These are phyloP conservation scores for Caenorhabditis parvicauda DNA, from an alignment of 2,888 invertebrate species.

Conservation along the genomic window DNA sequence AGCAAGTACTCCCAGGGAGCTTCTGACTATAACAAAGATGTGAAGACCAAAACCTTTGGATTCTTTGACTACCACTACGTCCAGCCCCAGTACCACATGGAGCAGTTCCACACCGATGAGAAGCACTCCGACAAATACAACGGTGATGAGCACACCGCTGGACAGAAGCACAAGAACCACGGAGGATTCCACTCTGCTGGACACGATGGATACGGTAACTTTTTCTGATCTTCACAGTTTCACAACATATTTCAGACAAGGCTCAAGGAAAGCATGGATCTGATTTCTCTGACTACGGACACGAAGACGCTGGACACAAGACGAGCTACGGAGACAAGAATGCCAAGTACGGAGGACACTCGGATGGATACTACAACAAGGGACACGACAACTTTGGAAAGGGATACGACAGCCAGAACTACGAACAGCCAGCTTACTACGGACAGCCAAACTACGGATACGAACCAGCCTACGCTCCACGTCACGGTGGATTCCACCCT, in stretches of 20 bases:
- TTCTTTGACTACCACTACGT: constrained; percentile 56
- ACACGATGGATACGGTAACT: constrained; percentile 28
- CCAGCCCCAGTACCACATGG: constrained; percentile 54
- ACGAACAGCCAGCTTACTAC: constrained; percentile 36
- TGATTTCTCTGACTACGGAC: constrained; percentile 34
- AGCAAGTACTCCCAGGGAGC: constrained; percentile 38
- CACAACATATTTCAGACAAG: constrained; percentile 26
- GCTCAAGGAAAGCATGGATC: constrained; percentile 36
- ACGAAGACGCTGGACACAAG: constrained; percentile 45
- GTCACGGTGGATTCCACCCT: constrained; percentile 22
- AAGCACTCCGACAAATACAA: constrained; percentile 52
- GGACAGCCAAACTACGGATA: constrained; percentile 28
- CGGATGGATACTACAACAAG: constrained; percentile 40
- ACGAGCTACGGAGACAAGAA: constrained; percentile 30
- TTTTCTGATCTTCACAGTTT: background rate
- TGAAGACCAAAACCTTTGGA: constrained; percentile 50
- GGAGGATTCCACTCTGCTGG: constrained; percentile 35
- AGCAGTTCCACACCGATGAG: constrained; percentile 54
- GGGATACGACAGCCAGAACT: constrained; percentile 35
- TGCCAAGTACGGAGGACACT: constrained; percentile 31
- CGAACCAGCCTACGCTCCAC: constrained; percentile 13
- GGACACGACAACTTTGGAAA: constrained; percentile 39
- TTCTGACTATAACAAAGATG: constrained; percentile 47
- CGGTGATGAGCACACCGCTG: constrained; percentile 41
- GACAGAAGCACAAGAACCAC: constrained; percentile 37